Base-by-base conservation (phyloP, 2,797 vertebrate genomes). In the Paratrypauchen microcephalus region DNA sequence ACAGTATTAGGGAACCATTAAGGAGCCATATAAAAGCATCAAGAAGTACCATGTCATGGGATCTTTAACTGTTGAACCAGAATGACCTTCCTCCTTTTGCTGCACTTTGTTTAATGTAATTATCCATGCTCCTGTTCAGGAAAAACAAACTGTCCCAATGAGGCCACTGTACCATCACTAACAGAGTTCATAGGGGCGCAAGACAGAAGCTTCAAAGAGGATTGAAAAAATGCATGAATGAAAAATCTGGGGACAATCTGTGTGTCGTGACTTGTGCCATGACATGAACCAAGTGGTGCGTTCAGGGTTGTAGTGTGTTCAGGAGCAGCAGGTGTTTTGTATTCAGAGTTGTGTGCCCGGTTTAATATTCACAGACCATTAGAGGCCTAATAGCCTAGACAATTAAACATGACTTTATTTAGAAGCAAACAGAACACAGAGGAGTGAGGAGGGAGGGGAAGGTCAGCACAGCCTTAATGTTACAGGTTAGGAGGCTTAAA, bases 31-130 rank as follows among this genome's bases (percentile, higher is more conserved):
- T n/a, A n/a, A n/a, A n/a, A n/a, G n/a, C n/a, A n/a, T n/a, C n/a
- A n/a, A n/a, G n/a, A n/a, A n/a, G n/a, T n/a, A n/a, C n/a, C n/a
- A n/a, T n/a, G n/a, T n/a, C n/a, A n/a, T n/a, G n/a, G n/a, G n/a
- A n/a, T n/a, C n/a, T 4, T 15, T 39, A 71, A 90, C 93, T 94
- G 92, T 78, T 86, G 70, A 79, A 68, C 63, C 68, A 32, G 67
- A 75, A 52, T 75, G 74, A 78, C 78, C 87, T 85, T 81, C 84
- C 76, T 71, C 75, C 81, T 77, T 87, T 85, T 81, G 83, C 80
- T 78, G 87, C 75, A 72, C 87, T 91, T 87, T 88, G 88, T 83
- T 87, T 94, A 94, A 95, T 94, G 93, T 90, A 93, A 95, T 95
- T 95, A 94, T 92, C 92, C 90, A 91, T 78, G 90, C 92, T 93